A percentile compares a stretch with the other conserved stretches of the same genome.
Evolutionary conservation across 2,888 invertebrate species (phyloP).

Genomic region (Venustoraphidia nigricollis): DNA sequence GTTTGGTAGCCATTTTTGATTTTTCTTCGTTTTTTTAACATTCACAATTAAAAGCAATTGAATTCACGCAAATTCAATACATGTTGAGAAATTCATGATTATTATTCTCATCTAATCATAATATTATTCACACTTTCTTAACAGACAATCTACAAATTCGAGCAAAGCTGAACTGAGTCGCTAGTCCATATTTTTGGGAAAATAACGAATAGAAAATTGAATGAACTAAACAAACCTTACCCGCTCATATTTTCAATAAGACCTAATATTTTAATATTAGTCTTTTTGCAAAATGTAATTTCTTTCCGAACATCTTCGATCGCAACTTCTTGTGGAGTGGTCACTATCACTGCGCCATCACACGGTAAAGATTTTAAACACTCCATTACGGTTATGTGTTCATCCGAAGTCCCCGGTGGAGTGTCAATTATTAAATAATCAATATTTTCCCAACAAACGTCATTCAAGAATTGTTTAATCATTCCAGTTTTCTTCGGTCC

Average conservation of each 20-base stretch:
- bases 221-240: slow-evolving; percentile 24
- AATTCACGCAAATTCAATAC: no score
- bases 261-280: slow-evolving; percentile 72
- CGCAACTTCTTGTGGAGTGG: slow-evolving; percentile 87
- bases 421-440: slow-evolving; percentile 95
- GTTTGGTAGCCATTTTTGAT: no score
- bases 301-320: slow-evolving; percentile 89
- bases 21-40: no score
- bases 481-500: slow-evolving; percentile 93
- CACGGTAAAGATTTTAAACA: slow-evolving; percentile 57
- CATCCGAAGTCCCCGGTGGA: slow-evolving; percentile 97
- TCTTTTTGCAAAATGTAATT: slow-evolving; percentile 86
- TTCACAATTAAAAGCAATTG: no score
- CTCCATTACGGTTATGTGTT: slow-evolving; percentile 96
- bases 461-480: slow-evolving; percentile 86
- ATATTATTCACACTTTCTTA: no score
- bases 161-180: no score
- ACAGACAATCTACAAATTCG: no score
- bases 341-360: slow-evolving; percentile 81
- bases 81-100: no score
- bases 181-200: not conserved
- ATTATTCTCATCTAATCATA: no score
- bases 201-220: not conserved
- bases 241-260: slow-evolving; percentile 96
- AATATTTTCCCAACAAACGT: slow-evolving; percentile 81